Conservation (phyloP, 2,888 invertebrate genomes). For the Deladenus siricidicola region DNA sequence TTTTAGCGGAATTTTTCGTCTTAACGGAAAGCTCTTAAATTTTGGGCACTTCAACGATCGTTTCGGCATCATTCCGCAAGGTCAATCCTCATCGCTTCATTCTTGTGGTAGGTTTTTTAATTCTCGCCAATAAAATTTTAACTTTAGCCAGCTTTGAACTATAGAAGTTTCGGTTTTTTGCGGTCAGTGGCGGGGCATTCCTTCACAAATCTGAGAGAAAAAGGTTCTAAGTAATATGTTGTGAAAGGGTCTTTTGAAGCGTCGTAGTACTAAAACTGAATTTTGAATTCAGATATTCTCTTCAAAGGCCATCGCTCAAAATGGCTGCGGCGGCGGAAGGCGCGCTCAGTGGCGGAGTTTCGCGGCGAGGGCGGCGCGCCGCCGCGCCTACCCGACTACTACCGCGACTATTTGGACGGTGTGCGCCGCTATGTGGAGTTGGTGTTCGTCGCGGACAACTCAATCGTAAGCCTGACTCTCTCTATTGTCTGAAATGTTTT, state of each 20-base stretch:
- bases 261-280: no score
- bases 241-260: no score
- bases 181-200: no score
- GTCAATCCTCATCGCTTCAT: no score
- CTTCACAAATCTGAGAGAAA: no score
- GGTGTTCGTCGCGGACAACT: slow-evolving; percentile 47
- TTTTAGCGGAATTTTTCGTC: slow-evolving; percentile 15
- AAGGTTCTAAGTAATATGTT: no score
- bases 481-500: neutral
- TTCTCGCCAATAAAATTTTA: no score
- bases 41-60: slow-evolving; percentile 1
- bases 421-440: slow-evolving; percentile 45
- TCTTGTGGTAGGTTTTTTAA: no score
- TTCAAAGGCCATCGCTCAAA: no score
- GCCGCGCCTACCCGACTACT: slow-evolving; percentile 28
- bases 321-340: neutral
- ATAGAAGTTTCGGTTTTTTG: no score
- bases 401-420: slow-evolving; percentile 41
- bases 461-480: slow-evolving; percentile 31
- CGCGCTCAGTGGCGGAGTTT: neutral
- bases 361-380: neutral
- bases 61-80: slow-evolving; percentile 8
- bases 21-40: neutral
- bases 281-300: no score
- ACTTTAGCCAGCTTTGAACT: no score